These are phyloP conservation scores for Antheraea mylitta DNA, from an alignment of 1,140 invertebrate species.

Conservation along the genomic window DNA sequence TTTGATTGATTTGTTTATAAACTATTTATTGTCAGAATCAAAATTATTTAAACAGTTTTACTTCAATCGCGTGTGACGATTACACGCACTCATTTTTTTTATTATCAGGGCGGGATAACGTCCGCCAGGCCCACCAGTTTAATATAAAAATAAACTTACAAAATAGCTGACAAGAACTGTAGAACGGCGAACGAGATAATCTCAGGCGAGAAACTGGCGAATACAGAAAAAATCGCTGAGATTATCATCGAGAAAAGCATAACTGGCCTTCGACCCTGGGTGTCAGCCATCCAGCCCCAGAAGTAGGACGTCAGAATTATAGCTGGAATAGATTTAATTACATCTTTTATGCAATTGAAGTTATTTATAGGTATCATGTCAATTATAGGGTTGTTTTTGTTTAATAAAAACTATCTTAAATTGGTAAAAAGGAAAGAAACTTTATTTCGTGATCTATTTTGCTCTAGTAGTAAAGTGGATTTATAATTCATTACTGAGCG, in stretches of 20 bases:
- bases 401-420: too few species aligned
- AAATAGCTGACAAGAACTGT: slow-evolving; percentile 86
- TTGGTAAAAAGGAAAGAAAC: too few species aligned
- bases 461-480: too few species aligned
- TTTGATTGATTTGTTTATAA: too few species aligned
- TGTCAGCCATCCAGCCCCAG: slow-evolving; percentile 91
- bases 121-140: too few species aligned
- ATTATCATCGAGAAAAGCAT: slow-evolving; percentile 84
- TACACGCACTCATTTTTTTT: too few species aligned
- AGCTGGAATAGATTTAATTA: slow-evolving; percentile 40
- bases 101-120: too few species aligned
- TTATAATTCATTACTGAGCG: too few species aligned
- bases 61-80: too few species aligned
- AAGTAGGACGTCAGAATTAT: slow-evolving; percentile 81
- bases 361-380: not conserved
- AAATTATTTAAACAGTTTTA: too few species aligned
- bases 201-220: slow-evolving; percentile 84
- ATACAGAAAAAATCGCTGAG: slow-evolving; percentile 82
- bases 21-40: too few species aligned
- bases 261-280: slow-evolving; percentile 84
- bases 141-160: slow-evolving; percentile 79
- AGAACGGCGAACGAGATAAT: slow-evolving; percentile 84
- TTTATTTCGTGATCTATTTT: too few species aligned
- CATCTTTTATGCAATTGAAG: not conserved
- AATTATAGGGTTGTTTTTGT: not conserved